A percentile compares a stretch with the other conserved stretches of the same genome.
These are phyloP conservation scores for human (Homo sapiens) DNA, from an alignment of 2,113 vertebrate species.

Conservation along the genomic window DNA sequence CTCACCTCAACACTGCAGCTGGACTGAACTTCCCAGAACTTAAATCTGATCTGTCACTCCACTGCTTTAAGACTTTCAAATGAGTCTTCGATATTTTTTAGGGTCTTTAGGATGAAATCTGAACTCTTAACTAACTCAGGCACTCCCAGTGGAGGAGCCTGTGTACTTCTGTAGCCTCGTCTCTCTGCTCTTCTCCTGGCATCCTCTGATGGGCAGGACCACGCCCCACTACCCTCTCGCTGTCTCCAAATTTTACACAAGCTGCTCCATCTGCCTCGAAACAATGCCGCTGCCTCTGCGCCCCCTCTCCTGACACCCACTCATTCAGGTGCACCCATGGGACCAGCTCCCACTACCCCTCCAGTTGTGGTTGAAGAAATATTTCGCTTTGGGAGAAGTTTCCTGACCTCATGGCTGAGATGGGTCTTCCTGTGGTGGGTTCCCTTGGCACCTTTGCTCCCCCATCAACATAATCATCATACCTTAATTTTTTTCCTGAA, in stretches of 20 bases:
- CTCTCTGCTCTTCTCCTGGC: background rate
- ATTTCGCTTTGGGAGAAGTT: background rate
- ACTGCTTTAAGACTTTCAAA: background rate
- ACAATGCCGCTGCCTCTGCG: background rate
- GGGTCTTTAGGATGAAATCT: background rate
- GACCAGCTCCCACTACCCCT: background rate
- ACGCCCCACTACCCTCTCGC: fast-evolving
- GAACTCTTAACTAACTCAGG: background rate
- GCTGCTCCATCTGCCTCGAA: background rate
- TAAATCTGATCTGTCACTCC: background rate
- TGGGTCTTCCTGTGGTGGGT: background rate
- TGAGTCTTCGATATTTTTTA: background rate
- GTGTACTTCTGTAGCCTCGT: too few species aligned
- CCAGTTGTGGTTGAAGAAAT: background rate
- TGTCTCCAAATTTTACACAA: background rate
- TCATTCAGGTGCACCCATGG: fast-evolving
- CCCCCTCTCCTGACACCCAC: background rate
- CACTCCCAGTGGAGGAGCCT: background rate
- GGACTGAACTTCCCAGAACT: background rate
- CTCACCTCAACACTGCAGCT: background rate
- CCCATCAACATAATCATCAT: background rate
- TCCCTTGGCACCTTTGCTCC: background rate
- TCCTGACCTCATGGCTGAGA: background rate
- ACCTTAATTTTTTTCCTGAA: background rate
- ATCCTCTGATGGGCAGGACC: background rate